Percentiles rank a stretch among this genome's conserved stretches.
These are phyloP conservation scores for Hartigia nigra DNA, from an alignment of 2,888 invertebrate genomes.

Conservation along the genomic window DNA sequence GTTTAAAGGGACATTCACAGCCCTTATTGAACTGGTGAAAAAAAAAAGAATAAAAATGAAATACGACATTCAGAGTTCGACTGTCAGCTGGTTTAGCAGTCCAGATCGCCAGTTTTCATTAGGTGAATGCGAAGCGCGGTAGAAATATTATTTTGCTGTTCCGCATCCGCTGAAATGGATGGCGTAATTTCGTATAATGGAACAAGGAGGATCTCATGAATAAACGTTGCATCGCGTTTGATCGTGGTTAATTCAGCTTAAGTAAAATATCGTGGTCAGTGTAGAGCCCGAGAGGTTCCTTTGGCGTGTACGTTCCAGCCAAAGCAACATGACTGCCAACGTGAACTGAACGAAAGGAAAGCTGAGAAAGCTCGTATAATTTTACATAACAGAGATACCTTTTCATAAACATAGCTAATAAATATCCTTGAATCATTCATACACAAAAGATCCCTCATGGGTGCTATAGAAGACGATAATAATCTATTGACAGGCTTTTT, in stretches of 20 bases:
- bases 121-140: slow-evolving; percentile 30
- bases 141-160: slow-evolving; percentile 23
- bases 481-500: background rate
- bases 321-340: background rate
- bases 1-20: background rate
- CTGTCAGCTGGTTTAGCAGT: slow-evolving; percentile 21
- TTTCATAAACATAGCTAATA: background rate
- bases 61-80: slow-evolving; percentile 26
- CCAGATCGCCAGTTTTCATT: slow-evolving; percentile 30
- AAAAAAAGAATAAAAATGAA: background rate
- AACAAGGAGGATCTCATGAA: slow-evolving; percentile 33
- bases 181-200: slow-evolving; percentile 45
- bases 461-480: background rate
- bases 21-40: background rate
- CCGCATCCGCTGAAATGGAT: slow-evolving; percentile 27
- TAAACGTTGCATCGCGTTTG: slow-evolving; percentile 30
- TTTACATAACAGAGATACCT: background rate
- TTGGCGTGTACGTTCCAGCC: background rate
- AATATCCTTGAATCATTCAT: background rate
- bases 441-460: background rate
- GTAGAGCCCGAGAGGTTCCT: background rate
- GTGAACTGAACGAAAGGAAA: background rate
- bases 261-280: slow-evolving; percentile 26
- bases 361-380: background rate
- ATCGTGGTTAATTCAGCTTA: slow-evolving; percentile 28